Conservation (phyloP, 2,797 vertebrate species). For the Morus bassanus region DNA sequence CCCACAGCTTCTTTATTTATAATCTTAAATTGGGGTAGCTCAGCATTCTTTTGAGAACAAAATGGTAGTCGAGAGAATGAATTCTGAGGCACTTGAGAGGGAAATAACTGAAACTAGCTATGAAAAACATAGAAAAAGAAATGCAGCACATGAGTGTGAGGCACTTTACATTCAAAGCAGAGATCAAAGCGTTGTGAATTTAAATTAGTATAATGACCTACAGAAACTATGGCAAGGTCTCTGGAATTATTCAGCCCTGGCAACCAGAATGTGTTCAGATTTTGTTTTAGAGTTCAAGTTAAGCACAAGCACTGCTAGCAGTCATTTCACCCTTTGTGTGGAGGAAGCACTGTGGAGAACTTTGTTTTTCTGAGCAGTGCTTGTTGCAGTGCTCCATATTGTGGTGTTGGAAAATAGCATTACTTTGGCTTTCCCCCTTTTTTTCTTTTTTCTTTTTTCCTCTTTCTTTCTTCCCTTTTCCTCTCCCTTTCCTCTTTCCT, state of each 20-base stretch:
- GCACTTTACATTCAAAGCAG: slow-evolving; percentile 47
- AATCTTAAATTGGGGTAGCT: background rate
- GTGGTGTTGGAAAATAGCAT: background rate
- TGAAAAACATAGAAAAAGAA: slow-evolving; percentile 10
- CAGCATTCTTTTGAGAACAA: background rate
- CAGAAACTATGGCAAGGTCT: slow-evolving; percentile 42
- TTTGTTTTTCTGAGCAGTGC: background rate
- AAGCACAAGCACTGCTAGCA: background rate
- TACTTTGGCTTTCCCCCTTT: accelerated
- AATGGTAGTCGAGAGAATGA: background rate
- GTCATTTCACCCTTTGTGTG: background rate
- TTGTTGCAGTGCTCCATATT: background rate
- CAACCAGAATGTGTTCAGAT: slow-evolving; percentile 17
- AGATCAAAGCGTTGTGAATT: slow-evolving; percentile 57
- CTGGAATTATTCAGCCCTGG: slow-evolving; percentile 37
- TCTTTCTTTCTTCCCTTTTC: background rate
- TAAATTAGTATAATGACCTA: slow-evolving; percentile 61
- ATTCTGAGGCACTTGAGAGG: background rate
- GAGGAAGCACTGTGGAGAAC: background rate
- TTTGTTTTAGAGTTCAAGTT: slow-evolving; percentile 21
- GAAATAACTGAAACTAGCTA: background rate
- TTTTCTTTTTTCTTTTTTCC: background rate
- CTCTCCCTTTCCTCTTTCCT: background rate
- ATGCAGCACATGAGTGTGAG: background rate
- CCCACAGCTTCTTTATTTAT: background rate